phyloP scores from a whole-genome alignment of 2,113 vertebrate species.

The rat (Rattus norvegicus) region GRCr8 NC_086031.1:67593501-67594000 shows the following conservation, averaged over 20 bases:
- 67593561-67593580: background rate
- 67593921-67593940: background rate
- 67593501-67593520: background rate
- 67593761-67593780: background rate
- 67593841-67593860: background rate
- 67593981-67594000: background rate
- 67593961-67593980: background rate
- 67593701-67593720: background rate
- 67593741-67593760: background rate
- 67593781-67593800: background rate
- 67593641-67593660: constrained; percentile 21
- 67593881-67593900: too few species aligned
- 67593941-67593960: background rate
- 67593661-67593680: background rate
- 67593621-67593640: constrained; percentile 4
- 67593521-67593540: constrained; percentile 47
- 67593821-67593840: background rate
- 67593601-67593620: background rate
- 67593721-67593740: background rate
- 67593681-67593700: background rate
- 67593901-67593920: too few species aligned
- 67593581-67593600: constrained; percentile 15
- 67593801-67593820: background rate
- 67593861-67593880: background rate
- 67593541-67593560: constrained; percentile 22